phyloP scores from a whole-genome alignment of 2,888 invertebrate genomes.

The Metalampra italica region DNA sequence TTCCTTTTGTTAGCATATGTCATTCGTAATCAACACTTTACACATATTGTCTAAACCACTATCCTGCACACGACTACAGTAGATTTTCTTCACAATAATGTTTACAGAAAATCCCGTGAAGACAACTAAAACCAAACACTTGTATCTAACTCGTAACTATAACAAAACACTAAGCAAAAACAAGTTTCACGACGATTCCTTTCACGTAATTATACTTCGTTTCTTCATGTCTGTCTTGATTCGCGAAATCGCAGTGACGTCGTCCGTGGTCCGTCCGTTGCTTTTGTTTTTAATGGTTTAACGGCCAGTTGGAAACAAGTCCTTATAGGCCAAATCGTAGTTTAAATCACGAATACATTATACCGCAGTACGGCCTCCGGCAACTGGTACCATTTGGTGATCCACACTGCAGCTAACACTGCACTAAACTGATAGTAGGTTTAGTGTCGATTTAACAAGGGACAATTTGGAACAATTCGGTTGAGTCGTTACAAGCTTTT shows the following conservation, averaged over 20 bases:
- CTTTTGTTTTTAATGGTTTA: too few species aligned
- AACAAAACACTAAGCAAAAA: slow-evolving; percentile 39
- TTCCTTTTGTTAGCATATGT: slow-evolving; percentile 70
- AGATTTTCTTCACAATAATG: slow-evolving; percentile 44
- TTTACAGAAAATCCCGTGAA: slow-evolving; percentile 32
- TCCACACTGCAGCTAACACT: too few species aligned
- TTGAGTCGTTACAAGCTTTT: too few species aligned
- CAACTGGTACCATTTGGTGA: too few species aligned
- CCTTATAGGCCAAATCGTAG: too few species aligned
- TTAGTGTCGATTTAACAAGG: too few species aligned
- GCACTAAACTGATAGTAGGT: too few species aligned
- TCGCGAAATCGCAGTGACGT: slow-evolving; percentile 30
- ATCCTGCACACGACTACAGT: too few species aligned
- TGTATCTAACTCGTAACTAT: slow-evolving; percentile 18
- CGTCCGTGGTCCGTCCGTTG: slow-evolving; percentile 17
- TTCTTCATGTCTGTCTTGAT: slow-evolving; percentile 16
- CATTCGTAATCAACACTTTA: slow-evolving; percentile 72
- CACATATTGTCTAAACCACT: slow-evolving; percentile 60
- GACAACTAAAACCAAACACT: slow-evolving; percentile 30
- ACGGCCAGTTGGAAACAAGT: too few species aligned
- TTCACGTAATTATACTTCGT: slow-evolving; percentile 35
- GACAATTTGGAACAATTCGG: too few species aligned
- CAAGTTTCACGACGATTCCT: slow-evolving; percentile 35
- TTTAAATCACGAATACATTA: too few species aligned
- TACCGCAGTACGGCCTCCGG: too few species aligned